Evolutionary conservation across 2,113 vertebrate genomes (phyloP).

Genomic region (Colinus virginianus): DNA sequence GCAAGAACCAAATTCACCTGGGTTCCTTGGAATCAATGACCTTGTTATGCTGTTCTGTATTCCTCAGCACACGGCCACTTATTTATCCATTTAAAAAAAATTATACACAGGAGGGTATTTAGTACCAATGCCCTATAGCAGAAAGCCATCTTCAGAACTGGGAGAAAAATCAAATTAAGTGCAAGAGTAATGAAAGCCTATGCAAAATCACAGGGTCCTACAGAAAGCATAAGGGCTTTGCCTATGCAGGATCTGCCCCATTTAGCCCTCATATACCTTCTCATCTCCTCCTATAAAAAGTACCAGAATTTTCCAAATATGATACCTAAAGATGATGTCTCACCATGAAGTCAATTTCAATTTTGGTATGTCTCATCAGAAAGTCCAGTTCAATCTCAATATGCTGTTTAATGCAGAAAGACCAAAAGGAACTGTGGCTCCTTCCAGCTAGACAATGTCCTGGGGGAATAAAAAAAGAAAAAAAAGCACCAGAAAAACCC

Average conservation of each 20-base stretch:
- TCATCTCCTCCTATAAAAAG: not conserved
- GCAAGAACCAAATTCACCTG: not conserved
- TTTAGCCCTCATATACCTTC: not conserved
- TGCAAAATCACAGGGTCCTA: not conserved
- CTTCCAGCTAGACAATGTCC: not conserved
- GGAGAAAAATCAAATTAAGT: not conserved
- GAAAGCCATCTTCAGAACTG: not conserved
- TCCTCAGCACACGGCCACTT: fast-evolving
- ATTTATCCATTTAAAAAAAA: not conserved
- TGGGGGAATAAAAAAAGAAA: not conserved
- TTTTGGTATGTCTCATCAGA: not conserved
- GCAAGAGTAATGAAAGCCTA: not conserved
- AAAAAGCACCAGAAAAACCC: no score
- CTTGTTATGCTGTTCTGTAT: not conserved
- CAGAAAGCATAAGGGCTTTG: not conserved
- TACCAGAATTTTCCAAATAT: not conserved
- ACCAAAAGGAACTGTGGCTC: not conserved
- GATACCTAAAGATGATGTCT: not conserved
- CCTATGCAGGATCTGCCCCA: not conserved
- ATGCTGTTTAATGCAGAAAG: not conserved
- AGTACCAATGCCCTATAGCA: not conserved
- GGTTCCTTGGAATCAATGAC: not conserved
- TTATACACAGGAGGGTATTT: not conserved
- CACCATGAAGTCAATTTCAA: not conserved
- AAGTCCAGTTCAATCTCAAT: not conserved